phyloP scores from a whole-genome alignment of 1,140 invertebrate species.

The Hylyphantes graminicola region DNA sequence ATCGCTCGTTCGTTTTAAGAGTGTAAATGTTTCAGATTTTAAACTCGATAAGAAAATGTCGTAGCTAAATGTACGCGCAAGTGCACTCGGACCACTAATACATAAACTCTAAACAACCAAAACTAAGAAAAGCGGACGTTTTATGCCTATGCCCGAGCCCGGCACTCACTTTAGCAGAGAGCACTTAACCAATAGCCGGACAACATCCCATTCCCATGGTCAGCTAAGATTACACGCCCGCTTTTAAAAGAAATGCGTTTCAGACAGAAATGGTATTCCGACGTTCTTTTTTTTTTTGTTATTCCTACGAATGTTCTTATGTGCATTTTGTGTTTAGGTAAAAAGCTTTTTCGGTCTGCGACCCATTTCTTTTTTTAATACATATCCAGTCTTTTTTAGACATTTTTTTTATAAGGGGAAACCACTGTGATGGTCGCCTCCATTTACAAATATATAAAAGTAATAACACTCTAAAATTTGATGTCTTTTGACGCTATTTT shows the following conservation, averaged over 20 bases:
- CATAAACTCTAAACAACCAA: no score
- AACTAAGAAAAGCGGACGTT: conserved; percentile 9
- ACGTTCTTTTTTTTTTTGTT: conserved; percentile 50
- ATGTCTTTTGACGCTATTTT: conserved; percentile 38
- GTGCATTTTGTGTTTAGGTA: conserved; percentile 51
- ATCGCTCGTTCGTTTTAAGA: no score
- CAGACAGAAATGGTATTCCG: conserved; percentile 50
- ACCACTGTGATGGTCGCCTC: conserved; percentile 46
- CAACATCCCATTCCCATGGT: conserved; percentile 48
- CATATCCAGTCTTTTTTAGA: background rate
- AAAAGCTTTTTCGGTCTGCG: conserved; percentile 44
- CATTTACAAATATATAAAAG: conserved; percentile 60
- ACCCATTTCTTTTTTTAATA: conserved; percentile 1
- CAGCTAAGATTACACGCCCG: conserved; percentile 53
- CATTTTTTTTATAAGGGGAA: background rate
- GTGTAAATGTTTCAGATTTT: no score
- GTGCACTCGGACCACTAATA: no score
- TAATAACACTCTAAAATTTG: conserved; percentile 55
- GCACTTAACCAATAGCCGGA: conserved; percentile 57
- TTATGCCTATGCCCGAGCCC: conserved; percentile 50
- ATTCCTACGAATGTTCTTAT: conserved; percentile 27
- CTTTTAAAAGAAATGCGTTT: conserved; percentile 58
- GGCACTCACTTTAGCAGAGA: conserved; percentile 42
- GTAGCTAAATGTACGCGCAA: no score
- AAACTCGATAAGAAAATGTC: no score